phyloP scores from a whole-genome alignment of 2,797 vertebrate genomes.

The Pseudochaenichthys georgianus region DNA sequence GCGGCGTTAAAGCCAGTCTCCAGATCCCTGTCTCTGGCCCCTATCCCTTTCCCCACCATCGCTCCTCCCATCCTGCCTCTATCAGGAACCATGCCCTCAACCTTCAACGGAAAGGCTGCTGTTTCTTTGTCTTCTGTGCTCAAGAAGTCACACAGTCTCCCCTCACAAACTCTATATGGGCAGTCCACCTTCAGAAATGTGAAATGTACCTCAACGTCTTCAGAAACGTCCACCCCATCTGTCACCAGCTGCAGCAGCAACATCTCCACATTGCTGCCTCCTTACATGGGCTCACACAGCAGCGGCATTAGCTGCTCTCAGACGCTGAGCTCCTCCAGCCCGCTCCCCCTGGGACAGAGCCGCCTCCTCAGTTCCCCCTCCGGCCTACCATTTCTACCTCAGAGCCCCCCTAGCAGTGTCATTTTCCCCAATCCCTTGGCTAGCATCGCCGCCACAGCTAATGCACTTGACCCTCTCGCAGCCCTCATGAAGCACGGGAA shows the following conservation, averaged over 20 bases:
- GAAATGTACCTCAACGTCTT: conserved; percentile 76
- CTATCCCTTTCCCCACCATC: conserved; percentile 84
- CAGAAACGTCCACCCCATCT: conserved; percentile 76
- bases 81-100: conserved; percentile 83
- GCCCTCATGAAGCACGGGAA: conserved; percentile 96
- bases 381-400: conserved; percentile 95
- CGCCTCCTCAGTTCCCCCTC: conserved; percentile 86
- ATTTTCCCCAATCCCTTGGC: conserved; percentile 97
- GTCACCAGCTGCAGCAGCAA: conserved; percentile 72
- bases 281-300: conserved; percentile 76
- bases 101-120: conserved; percentile 82
- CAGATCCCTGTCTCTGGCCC: conserved; percentile 77
- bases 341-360: conserved; percentile 86
- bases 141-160: conserved; percentile 82
- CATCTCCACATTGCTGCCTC: conserved; percentile 80
- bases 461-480: conserved; percentile 93
- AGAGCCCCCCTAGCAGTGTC: conserved; percentile 92
- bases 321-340: conserved; percentile 85
- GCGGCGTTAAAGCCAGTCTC: conserved; percentile 83
- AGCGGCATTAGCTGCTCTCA: conserved; percentile 77
- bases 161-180: conserved; percentile 83
- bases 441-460: conserved; percentile 95
- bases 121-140: conserved; percentile 79
- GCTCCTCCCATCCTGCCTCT: conserved; percentile 86
- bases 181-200: conserved; percentile 80